These are phyloP conservation scores for Hypomecis atomaria DNA, from an alignment of 2,888 invertebrate species.

Conservation along the genomic window DNA sequence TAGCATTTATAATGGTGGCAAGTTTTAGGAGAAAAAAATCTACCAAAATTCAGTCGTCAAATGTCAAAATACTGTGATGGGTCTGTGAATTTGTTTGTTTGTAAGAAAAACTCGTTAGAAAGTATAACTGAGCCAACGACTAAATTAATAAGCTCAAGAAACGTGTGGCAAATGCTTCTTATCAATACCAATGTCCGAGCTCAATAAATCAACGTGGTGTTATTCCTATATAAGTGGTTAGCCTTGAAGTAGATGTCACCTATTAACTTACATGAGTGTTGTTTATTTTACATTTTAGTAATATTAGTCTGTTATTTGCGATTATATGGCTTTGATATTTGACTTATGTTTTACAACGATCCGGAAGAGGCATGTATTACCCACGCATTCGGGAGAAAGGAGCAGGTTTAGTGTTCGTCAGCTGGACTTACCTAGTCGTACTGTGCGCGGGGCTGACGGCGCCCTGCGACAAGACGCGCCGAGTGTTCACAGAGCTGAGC, in stretches of 20 bases:
- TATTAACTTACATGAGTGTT: constrained; percentile 80
- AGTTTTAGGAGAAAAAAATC: constrained; percentile 7
- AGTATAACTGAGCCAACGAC: constrained; percentile 60
- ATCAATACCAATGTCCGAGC: constrained; percentile 50
- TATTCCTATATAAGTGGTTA: constrained; percentile 77
- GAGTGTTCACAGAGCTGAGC: constrained; percentile 91
- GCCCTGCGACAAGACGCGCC: constrained; percentile 93
- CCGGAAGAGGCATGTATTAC: constrained; percentile 82
- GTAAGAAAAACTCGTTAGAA: constrained; percentile 77
- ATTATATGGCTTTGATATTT: constrained; percentile 84
- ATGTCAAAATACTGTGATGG: constrained; percentile 80
- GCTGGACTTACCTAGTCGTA: constrained; percentile 78
- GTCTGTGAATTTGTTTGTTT: constrained; percentile 73
- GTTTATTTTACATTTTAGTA: constrained; percentile 83
- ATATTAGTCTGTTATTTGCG: constrained; percentile 76
- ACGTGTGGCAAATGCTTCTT: constrained; percentile 47
- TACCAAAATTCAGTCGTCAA: constrained; percentile 46
- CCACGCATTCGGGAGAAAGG: constrained; percentile 82
- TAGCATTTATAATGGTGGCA: neutral
- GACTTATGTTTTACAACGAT: constrained; percentile 79
- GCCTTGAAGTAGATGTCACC: constrained; percentile 84
- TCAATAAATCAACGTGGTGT: constrained; percentile 62
- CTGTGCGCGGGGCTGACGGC: constrained; percentile 81
- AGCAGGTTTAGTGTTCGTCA: constrained; percentile 78
- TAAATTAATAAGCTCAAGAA: constrained; percentile 57